phyloP scores from a whole-genome alignment of 2,797 vertebrate genomes.

The Hozukius guyotensis region DNA sequence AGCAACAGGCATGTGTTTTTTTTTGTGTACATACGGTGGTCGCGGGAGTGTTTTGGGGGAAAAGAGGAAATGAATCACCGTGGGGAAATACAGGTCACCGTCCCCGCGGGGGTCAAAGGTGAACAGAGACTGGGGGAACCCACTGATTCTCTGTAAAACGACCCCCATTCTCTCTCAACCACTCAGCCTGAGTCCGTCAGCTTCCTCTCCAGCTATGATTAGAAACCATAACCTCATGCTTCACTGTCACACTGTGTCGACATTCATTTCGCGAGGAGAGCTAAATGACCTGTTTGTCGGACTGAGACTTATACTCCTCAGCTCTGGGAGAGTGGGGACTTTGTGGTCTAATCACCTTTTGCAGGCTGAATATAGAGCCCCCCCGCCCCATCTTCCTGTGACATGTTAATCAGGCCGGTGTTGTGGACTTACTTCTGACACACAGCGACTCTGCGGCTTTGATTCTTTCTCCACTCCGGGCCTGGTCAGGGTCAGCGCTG shows the following conservation, averaged over 20 bases:
- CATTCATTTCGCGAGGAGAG: conserved; percentile 68
- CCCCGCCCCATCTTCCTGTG: conserved; percentile 48
- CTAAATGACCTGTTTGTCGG: conserved; percentile 62
- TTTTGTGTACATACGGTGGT: conserved; percentile 29
- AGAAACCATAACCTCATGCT: conserved; percentile 75
- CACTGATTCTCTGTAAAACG: conserved; percentile 28
- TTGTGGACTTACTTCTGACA: conserved; percentile 52
- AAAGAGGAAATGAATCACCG: conserved; percentile 64
- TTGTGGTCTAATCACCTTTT: conserved; percentile 61
- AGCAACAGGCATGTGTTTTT: conserved; percentile 55
- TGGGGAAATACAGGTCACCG: conserved; percentile 57
- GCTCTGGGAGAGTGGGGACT: conserved; percentile 36
- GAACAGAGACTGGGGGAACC: conserved; percentile 21
- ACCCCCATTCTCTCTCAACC: conserved; percentile 24
- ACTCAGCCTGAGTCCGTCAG: conserved; percentile 26
- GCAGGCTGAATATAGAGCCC: conserved; percentile 62
- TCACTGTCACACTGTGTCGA: conserved; percentile 70
- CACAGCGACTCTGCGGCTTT: conserved; percentile 55
- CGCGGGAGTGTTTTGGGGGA: not conserved
- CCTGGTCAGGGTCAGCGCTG: conserved; percentile 61
- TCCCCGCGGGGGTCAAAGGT: conserved; percentile 48
- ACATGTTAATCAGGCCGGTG: conserved; percentile 70
- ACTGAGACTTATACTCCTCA: conserved; percentile 26
- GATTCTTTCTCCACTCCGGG: conserved; percentile 50
- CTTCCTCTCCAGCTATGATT: conserved; percentile 73